Percentiles rank a stretch among this genome's conserved stretches.
These are phyloP conservation scores for Zygogramma bicolorata DNA, from an alignment of 2,888 invertebrate genomes.

Conservation along the genomic window DNA sequence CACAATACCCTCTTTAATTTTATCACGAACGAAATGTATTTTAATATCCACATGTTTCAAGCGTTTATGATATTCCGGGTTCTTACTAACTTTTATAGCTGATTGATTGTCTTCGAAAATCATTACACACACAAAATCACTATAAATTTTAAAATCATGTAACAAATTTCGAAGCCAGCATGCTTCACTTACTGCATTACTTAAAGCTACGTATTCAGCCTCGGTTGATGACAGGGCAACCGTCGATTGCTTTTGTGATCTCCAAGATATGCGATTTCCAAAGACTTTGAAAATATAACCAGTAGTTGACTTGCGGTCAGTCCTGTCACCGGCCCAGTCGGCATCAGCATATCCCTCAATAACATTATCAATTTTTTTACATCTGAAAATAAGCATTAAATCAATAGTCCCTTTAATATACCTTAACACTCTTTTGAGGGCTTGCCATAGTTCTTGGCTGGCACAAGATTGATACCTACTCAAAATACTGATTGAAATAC, in stretches of 20 bases:
- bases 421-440: constrained; percentile 17
- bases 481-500: constrained; percentile 31
- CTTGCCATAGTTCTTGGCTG: constrained; percentile 12
- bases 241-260: constrained; percentile 50
- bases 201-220: constrained; percentile 53
- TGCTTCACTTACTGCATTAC: constrained; percentile 50
- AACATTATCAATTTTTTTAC: background rate
- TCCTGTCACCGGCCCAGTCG: constrained; percentile 34
- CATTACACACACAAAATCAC: too few relatives aligned
- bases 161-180: constrained; percentile 51
- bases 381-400: constrained; percentile 31
- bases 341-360: constrained; percentile 27
- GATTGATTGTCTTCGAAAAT: constrained; percentile 36
- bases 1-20: constrained; percentile 27
- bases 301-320: constrained; percentile 35
- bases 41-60: constrained; percentile 39
- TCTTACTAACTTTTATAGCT: constrained; percentile 27
- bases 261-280: constrained; percentile 53
- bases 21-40: constrained; percentile 30
- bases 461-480: constrained; percentile 41
- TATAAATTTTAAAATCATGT: constrained; percentile 27
- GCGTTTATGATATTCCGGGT: constrained; percentile 36
- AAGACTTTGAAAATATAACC: constrained; percentile 53
- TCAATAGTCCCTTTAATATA: constrained; percentile 37
- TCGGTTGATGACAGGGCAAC: constrained; percentile 43